phyloP scores from a whole-genome alignment of 2,113 vertebrate species.

The Tretioscincus oriximinensis region DNA sequence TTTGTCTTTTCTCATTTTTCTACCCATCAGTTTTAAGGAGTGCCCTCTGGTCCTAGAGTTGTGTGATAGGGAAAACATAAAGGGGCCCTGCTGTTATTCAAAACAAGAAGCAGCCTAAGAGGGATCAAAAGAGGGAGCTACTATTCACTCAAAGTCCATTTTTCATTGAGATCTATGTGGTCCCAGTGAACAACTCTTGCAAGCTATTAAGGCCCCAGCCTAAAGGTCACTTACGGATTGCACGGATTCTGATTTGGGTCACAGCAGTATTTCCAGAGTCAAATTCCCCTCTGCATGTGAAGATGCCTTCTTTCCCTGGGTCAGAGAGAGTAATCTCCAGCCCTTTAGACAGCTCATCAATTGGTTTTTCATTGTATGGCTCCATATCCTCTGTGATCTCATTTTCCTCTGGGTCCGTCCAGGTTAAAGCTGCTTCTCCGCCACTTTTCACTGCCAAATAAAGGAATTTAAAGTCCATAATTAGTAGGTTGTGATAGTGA shows the following conservation, averaged over 20 bases:
- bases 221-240: constrained; percentile 5
- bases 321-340: constrained; percentile 5
- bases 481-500: neutral
- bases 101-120: too few relatives aligned
- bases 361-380: neutral
- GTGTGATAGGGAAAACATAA: too few relatives aligned
- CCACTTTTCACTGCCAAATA: neutral
- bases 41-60: too few relatives aligned
- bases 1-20: too few relatives aligned
- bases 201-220: too few relatives aligned
- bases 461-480: neutral
- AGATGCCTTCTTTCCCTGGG: neutral
- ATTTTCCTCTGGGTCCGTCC: neutral
- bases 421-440: neutral
- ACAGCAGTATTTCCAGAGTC: neutral
- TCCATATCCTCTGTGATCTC: neutral
- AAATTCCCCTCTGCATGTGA: neutral
- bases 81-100: too few relatives aligned
- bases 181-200: too few relatives aligned
- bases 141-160: too few relatives aligned
- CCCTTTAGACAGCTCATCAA: constrained; percentile 5
- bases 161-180: too few relatives aligned
- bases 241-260: neutral
- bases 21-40: too few relatives aligned
- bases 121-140: too few relatives aligned